Evolutionary conservation across 2,113 vertebrate genomes (phyloP).

Genomic region (Anguilla rostrata): DNA sequence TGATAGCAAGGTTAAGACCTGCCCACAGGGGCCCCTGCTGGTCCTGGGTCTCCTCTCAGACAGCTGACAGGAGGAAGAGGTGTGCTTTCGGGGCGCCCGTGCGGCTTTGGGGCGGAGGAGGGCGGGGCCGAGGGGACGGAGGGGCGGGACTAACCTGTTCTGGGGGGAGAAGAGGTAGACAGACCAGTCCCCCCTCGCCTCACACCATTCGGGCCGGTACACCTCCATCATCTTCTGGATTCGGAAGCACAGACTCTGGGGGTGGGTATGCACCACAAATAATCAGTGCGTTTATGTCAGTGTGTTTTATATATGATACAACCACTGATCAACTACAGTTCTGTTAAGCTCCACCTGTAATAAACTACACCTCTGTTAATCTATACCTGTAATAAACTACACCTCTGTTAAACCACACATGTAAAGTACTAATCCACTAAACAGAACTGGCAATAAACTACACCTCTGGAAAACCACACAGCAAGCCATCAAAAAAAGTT

Average conservation of each 20-base stretch:
- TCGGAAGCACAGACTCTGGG: conserved; percentile 88
- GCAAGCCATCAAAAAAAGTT: too few relatives aligned
- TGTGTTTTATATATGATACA: neutral
- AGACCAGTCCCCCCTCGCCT: conserved; percentile 78
- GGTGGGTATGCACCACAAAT: neutral
- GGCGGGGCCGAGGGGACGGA: neutral
- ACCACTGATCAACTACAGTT: neutral
- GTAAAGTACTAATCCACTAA: too few relatives aligned
- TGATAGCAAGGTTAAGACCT: too few relatives aligned
- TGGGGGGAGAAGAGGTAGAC: conserved; percentile 90
- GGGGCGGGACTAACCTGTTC: conserved; percentile 78
- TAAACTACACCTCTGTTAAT: neutral
- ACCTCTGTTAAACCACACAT: too few relatives aligned
- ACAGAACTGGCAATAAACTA: neutral
- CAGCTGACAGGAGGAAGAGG: too few relatives aligned
- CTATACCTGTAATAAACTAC: neutral
- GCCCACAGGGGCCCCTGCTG: neutral
- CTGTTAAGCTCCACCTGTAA: neutral
- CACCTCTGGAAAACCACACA: neutral
- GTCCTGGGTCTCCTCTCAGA: neutral
- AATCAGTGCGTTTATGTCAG: neutral
- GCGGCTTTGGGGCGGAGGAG: too few relatives aligned
- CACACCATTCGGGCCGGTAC: conserved; percentile 95
- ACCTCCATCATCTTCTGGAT: conserved; percentile 95
- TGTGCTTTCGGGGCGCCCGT: too few relatives aligned